These are phyloP conservation scores for Nasonia oneida DNA, from an alignment of 2,888 invertebrate species.

Conservation along the genomic window DNA sequence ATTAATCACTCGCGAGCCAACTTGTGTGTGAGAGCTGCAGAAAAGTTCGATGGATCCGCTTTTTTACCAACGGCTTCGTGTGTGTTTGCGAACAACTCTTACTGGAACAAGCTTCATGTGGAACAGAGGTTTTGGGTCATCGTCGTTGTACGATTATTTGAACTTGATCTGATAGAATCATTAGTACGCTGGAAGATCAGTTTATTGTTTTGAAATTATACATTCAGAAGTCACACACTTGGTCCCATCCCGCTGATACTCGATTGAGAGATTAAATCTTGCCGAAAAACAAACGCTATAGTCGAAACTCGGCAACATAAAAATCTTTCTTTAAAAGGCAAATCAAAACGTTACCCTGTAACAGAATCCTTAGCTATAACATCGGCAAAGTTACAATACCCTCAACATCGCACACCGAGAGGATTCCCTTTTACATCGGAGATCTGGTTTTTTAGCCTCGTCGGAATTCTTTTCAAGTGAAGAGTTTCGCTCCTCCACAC, in stretches of 20 bases:
- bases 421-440: neutral
- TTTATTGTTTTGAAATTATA: too few relatives aligned
- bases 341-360: constrained; percentile 42
- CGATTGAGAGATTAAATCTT: neutral
- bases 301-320: constrained; percentile 33
- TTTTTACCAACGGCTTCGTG: neutral
- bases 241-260: neutral
- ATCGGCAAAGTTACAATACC: constrained; percentile 47
- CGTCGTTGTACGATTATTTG: neutral
- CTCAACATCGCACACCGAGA: neutral
- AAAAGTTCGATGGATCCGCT: constrained; percentile 31
- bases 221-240: constrained; percentile 2
- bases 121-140: neutral
- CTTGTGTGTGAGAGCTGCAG: neutral
- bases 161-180: neutral
- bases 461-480: neutral
- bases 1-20: constrained; percentile 45
- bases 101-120: neutral
- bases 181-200: neutral
- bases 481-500: neutral
- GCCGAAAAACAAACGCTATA: neutral
- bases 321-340: constrained; percentile 52
- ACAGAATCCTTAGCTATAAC: constrained; percentile 45
- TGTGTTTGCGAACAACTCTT: neutral
- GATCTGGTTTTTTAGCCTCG: constrained; percentile 1